Percentiles rank a stretch among this genome's conserved stretches.
Conservation (phyloP, 1,140 invertebrate species). For the Drosophila albomicans region DNA sequence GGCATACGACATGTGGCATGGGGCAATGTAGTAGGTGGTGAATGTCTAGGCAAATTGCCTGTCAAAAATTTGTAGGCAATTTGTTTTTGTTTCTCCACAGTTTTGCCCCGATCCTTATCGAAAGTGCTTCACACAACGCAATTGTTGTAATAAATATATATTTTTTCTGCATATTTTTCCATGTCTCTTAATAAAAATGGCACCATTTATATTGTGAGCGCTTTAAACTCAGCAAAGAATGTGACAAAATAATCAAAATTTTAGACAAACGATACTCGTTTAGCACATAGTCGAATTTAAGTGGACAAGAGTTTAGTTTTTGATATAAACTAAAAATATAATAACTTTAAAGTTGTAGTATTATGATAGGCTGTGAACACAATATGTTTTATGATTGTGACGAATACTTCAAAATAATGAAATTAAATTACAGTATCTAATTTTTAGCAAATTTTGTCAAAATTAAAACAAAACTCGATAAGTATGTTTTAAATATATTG, state of each 20-base stretch:
- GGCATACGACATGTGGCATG: neutral
- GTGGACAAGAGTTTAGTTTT: neutral
- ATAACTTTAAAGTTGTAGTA: neutral
- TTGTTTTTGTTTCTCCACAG: conserved; percentile 58
- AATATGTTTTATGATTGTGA: neutral
- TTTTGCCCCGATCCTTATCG: conserved; percentile 62
- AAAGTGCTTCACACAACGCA: conserved; percentile 65
- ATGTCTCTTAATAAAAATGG: neutral
- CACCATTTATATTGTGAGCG: neutral
- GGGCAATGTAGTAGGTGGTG: neutral
- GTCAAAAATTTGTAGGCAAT: conserved; percentile 78
- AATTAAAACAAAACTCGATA: too few relatives aligned
- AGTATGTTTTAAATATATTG: too few relatives aligned
- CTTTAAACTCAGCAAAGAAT: neutral
- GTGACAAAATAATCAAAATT: neutral
- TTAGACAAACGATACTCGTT: neutral
- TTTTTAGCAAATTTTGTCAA: neutral
- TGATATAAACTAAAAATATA: neutral
- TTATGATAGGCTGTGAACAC: neutral
- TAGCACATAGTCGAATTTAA: neutral
- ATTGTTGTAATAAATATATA: conserved; percentile 39
- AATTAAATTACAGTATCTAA: neutral
- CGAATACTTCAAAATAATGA: neutral
- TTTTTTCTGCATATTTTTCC: neutral
- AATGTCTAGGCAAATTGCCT: conserved; percentile 76